Evolutionary conservation across 2,797 vertebrate species (phyloP).

Genomic region (Pantherophis alleghaniensis): DNA sequence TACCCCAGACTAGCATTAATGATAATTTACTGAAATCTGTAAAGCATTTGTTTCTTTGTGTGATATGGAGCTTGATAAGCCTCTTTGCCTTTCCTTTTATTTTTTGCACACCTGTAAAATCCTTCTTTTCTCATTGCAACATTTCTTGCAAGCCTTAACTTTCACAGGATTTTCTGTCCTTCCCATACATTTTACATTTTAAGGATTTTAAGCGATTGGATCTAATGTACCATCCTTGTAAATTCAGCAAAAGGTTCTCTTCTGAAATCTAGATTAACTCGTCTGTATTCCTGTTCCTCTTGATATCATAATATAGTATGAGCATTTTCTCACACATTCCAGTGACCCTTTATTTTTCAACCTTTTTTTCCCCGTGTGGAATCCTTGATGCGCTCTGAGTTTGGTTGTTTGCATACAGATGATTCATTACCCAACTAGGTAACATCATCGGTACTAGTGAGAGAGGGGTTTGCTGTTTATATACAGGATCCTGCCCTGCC

Average conservation of each 20-base stretch:
- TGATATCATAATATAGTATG: no score
- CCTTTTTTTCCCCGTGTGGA: no score
- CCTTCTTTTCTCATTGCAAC: not conserved
- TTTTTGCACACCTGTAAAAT: not conserved
- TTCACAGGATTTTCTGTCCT: not conserved
- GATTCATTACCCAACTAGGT: no score
- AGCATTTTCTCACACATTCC: not conserved
- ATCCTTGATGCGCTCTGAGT: no score
- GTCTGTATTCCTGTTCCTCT: no score
- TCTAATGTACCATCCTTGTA: not conserved
- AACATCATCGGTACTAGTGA: no score
- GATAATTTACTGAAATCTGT: not conserved
- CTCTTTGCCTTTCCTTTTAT: not conserved
- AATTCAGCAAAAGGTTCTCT: not conserved
- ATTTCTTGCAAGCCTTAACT: not conserved
- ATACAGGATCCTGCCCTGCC: no score
- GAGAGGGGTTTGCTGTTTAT: no score
- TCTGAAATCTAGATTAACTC: not conserved
- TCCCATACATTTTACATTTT: not conserved
- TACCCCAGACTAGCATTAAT: not conserved
- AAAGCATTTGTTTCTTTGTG: not conserved
- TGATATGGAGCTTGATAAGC: no score
- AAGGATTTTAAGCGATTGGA: not conserved
- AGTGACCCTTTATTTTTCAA: not conserved
- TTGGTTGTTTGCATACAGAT: no score